A percentile compares a stretch with the other conserved stretches of the same genome.
Evolutionary conservation across 2,888 invertebrate species (phyloP).

Genomic region (Sceliomorpha sp.): DNA sequence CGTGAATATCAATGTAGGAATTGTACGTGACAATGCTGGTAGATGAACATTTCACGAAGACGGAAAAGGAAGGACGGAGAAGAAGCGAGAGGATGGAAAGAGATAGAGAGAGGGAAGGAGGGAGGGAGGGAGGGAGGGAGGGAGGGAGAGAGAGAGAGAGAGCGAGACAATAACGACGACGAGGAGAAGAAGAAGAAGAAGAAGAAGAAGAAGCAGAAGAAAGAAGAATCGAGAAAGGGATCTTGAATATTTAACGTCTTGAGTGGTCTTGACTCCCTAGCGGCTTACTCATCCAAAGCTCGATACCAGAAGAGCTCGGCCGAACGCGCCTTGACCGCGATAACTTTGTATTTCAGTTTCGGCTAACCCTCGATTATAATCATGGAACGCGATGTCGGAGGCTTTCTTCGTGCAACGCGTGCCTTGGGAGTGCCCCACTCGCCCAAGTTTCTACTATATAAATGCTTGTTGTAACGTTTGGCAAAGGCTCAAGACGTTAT

Average conservation of each 20-base stretch:
- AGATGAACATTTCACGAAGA: slow-evolving; percentile 15
- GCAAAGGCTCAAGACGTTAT: slow-evolving; percentile 46
- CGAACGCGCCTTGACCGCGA: slow-evolving; percentile 52
- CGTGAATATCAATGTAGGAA: slow-evolving; percentile 11
- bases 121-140: background rate
- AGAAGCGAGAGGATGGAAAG: slow-evolving; percentile 12
- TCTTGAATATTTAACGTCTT: slow-evolving; percentile 65
- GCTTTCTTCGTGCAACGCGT: slow-evolving; percentile 49
- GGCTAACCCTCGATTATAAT: slow-evolving; percentile 51
- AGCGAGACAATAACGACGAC: slow-evolving; percentile 3
- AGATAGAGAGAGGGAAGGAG: slow-evolving; percentile 4
- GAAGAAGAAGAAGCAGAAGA: slow-evolving; percentile 48
- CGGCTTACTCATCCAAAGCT: slow-evolving; percentile 41
- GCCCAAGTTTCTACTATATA: slow-evolving; percentile 41
- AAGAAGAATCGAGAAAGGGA: slow-evolving; percentile 46
- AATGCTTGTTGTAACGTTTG: slow-evolving; percentile 42
- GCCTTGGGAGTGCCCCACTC: slow-evolving; percentile 48
- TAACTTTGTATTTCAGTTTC: slow-evolving; percentile 48
- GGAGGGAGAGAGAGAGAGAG: slow-evolving; percentile 1
- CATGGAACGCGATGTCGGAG: slow-evolving; percentile 33
- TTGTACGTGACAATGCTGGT: slow-evolving; percentile 21
- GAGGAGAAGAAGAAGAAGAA: slow-evolving; percentile 33
- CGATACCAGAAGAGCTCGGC: slow-evolving; percentile 38
- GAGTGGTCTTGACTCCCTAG: slow-evolving; percentile 56
- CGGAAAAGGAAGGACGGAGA: slow-evolving; percentile 1